phyloP scores from a whole-genome alignment of 2,113 vertebrate species.

The Syngnathus typhle region DNA sequence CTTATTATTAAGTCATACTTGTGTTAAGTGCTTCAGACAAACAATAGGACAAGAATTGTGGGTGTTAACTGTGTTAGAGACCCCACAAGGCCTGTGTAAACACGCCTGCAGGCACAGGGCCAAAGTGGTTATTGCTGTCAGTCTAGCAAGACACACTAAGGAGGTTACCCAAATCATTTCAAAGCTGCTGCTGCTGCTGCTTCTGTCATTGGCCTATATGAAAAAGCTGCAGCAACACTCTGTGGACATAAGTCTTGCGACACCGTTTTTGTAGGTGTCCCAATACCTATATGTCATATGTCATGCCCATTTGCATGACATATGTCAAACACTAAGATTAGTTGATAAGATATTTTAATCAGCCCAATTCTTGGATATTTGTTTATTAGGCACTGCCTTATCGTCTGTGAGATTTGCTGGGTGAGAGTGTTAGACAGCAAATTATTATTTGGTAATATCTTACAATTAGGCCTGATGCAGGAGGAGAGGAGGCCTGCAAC shows the following conservation, averaged over 20 bases:
- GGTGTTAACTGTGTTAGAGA: conserved; percentile 37
- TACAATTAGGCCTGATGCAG: conserved; percentile 70
- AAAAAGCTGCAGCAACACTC: neutral
- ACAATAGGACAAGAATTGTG: conserved; percentile 23
- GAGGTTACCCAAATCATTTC: conserved; percentile 55
- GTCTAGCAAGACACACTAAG: conserved; percentile 51
- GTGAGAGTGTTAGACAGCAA: conserved; percentile 55
- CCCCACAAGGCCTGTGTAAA: conserved; percentile 33
- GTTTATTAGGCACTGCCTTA: conserved; percentile 43
- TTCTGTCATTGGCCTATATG: conserved; percentile 3
- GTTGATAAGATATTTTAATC: conserved; percentile 1
- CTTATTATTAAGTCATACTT: conserved; percentile 42
- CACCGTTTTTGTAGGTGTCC: neutral
- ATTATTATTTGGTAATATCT: conserved; percentile 49
- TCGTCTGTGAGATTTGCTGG: conserved; percentile 42
- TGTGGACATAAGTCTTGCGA: neutral
- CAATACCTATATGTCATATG: neutral
- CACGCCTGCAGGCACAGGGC: conserved; percentile 24
- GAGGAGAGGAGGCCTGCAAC: conserved; percentile 69
- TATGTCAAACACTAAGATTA: neutral
- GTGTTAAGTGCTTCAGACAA: conserved; percentile 46
- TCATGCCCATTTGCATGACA: neutral
- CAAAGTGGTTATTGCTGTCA: conserved; percentile 56
- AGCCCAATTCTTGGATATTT: conserved; percentile 2
- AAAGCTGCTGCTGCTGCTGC: conserved; percentile 4